phyloP scores from a whole-genome alignment of 2,888 invertebrate genomes.

The Diaperis boleti region DNA sequence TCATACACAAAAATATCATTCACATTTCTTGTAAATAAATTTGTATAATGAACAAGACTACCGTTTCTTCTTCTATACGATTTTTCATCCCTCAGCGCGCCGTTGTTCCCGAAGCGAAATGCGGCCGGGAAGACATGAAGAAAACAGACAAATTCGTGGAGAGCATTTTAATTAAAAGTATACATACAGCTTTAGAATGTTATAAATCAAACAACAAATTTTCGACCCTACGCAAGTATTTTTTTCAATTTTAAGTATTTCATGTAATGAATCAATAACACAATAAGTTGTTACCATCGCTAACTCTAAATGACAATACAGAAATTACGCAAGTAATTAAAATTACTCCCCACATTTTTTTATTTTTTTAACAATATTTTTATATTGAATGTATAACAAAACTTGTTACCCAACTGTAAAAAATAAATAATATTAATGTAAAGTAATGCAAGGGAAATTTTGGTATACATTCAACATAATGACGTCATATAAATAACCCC shows the following conservation, averaged over 20 bases:
- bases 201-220: neutral
- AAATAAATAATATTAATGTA: constrained; percentile 50
- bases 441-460: constrained; percentile 50
- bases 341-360: constrained; percentile 55
- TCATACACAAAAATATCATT: neutral
- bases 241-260: neutral
- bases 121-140: neutral
- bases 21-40: neutral
- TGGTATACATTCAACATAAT: constrained; percentile 52
- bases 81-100: neutral
- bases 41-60: neutral
- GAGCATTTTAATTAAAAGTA: neutral
- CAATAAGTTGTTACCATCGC: too few species aligned
- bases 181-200: neutral
- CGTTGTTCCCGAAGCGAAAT: neutral
- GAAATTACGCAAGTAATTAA: too few species aligned
- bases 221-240: neutral
- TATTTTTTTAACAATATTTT: constrained; percentile 59
- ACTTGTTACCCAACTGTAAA: constrained; percentile 57
- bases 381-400: constrained; percentile 54
- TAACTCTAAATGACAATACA: too few species aligned
- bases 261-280: too few species aligned
- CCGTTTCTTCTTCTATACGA: too few species aligned
- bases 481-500: constrained; percentile 53
- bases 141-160: neutral